Conservation (phyloP, 2,113 vertebrate genomes). For the Sturnira hondurensis region DNA sequence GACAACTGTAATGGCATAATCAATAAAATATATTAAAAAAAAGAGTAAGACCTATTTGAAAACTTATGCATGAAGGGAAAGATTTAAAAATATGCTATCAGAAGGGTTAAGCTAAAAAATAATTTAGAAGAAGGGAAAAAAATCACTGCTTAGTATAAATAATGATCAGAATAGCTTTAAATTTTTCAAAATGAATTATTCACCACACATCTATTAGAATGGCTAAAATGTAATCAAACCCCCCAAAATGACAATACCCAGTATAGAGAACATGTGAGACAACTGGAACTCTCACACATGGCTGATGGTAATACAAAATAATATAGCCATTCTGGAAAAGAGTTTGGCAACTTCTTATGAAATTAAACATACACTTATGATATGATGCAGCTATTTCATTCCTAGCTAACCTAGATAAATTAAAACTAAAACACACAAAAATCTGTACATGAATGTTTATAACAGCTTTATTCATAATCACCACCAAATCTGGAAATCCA, state of each 20-base stretch:
- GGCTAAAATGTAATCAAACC: not conserved
- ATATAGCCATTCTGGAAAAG: not conserved
- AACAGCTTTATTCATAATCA: not conserved
- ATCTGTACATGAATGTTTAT: not conserved
- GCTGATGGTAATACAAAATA: not conserved
- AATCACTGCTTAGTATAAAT: not conserved
- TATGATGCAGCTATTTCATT: not conserved
- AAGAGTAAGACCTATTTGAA: not conserved
- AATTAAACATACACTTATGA: not conserved
- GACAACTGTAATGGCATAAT: no score
- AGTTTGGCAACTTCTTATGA: not conserved
- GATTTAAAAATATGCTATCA: not conserved
- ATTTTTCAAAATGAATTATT: not conserved
- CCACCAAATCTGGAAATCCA: not conserved
- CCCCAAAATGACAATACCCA: not conserved
- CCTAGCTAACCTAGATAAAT: not conserved
- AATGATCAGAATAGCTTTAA: not conserved
- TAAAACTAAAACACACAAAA: not conserved
- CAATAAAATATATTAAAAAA: no score
- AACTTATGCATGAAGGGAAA: not conserved
- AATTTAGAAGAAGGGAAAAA: not conserved
- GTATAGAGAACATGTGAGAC: not conserved
- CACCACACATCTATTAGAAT: not conserved
- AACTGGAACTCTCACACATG: not conserved
- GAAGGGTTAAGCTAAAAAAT: not conserved